phyloP scores from a whole-genome alignment of 1,140 invertebrate species.

The Drosophila setifemur region DNA sequence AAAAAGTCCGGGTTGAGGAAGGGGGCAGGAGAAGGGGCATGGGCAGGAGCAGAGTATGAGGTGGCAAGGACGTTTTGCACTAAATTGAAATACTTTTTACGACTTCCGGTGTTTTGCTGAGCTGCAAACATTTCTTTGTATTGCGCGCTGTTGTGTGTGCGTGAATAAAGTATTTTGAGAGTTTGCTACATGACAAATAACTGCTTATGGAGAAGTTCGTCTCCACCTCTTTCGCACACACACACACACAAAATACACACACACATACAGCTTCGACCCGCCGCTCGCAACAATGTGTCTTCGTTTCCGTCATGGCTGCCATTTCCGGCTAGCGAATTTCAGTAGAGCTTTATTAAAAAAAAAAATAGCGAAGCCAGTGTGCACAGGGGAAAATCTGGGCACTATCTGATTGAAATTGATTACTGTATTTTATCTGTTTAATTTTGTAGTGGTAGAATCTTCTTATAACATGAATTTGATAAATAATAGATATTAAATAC shows the following conservation, averaged over 20 bases:
- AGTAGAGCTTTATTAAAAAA: slow-evolving; percentile 57
- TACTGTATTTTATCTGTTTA: no score
- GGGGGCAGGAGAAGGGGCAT: neutral
- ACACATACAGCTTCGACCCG: slow-evolving; percentile 11
- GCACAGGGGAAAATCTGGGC: neutral
- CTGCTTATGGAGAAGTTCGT: slow-evolving; percentile 50
- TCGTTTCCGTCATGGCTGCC: slow-evolving; percentile 73
- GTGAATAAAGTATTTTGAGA: slow-evolving; percentile 41
- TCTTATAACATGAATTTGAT: no score
- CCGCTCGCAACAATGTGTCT: slow-evolving; percentile 64
- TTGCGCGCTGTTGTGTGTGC: neutral
- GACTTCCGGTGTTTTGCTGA: slow-evolving; percentile 63
- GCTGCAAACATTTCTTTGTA: slow-evolving; percentile 55
- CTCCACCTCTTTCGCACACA: slow-evolving; percentile 6
- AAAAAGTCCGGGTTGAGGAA: no score
- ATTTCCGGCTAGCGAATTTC: slow-evolving; percentile 72
- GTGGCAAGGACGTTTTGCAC: slow-evolving; percentile 47
- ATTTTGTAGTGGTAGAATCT: no score
- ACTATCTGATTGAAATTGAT: no score
- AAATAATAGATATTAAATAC: no score
- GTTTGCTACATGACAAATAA: slow-evolving; percentile 66
- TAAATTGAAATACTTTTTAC: slow-evolving; percentile 70
- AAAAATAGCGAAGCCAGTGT: slow-evolving; percentile 13
- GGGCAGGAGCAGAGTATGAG: neutral
- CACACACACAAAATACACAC: slow-evolving; percentile 8